A percentile compares a stretch with the other conserved stretches of the same genome.
phyloP scores from a whole-genome alignment of 2,797 vertebrate species.

The Esox masquinongy region DNA sequence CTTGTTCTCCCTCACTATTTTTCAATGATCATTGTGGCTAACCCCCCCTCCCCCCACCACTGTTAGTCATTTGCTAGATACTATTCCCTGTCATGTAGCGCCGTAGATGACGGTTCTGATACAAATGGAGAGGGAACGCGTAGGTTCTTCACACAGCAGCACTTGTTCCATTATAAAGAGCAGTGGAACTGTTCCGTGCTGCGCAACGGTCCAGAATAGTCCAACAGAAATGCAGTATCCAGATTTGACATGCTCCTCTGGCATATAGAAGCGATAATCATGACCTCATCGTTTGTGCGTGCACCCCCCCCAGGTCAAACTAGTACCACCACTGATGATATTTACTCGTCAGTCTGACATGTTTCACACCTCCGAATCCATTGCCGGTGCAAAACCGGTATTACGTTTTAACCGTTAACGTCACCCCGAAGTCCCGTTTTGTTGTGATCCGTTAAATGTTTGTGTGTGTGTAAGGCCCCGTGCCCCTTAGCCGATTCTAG shows the following conservation, averaged over 20 bases:
- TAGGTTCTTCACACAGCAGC: too few relatives aligned
- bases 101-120: background rate
- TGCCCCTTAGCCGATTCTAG: constrained; percentile 49
- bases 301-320: background rate
- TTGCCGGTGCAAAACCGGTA: constrained; percentile 25
- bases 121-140: background rate
- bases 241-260: background rate
- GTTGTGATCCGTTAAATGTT: constrained; percentile 15
- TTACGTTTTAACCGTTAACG: constrained; percentile 42
- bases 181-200: background rate
- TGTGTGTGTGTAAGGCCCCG: constrained; percentile 27
- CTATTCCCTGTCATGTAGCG: background rate
- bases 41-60: background rate
- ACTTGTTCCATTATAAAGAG: too few relatives aligned
- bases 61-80: background rate
- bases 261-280: background rate
- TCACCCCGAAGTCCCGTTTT: constrained; percentile 45
- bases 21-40: background rate
- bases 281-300: background rate
- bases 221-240: background rate
- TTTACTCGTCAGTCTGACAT: constrained; percentile 38
- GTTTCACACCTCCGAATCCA: constrained; percentile 39
- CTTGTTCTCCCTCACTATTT: background rate
- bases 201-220: background rate
- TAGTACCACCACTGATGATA: background rate